A percentile compares a stretch with the other conserved stretches of the same genome.
Conservation (phyloP, 2,888 invertebrate genomes). For the Himalopsyche kuldschensis region DNA sequence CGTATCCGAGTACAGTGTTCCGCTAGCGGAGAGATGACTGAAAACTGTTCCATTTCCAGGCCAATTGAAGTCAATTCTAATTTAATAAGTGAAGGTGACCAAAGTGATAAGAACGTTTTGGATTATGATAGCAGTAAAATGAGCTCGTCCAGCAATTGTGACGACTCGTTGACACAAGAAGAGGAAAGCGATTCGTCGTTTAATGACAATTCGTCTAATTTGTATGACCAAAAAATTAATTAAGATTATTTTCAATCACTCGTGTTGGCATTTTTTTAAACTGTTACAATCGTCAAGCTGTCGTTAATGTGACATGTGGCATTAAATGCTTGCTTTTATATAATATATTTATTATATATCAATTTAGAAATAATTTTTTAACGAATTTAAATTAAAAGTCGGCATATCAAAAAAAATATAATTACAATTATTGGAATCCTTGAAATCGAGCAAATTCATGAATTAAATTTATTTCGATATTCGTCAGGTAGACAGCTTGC, state of each 20-base stretch:
- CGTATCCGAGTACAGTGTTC: background rate
- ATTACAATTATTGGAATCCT: background rate
- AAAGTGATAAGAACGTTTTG: slow-evolving; percentile 23
- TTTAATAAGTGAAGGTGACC: slow-evolving; percentile 26
- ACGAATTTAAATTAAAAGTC: background rate
- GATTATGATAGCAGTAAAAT: slow-evolving; percentile 19
- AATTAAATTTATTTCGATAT: too few species aligned
- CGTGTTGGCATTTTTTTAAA: background rate
- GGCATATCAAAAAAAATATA: background rate
- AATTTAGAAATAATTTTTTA: background rate
- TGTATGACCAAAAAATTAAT: slow-evolving; percentile 12
- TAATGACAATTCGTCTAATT: slow-evolving; percentile 21
- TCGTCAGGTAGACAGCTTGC: too few species aligned
- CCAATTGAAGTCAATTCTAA: slow-evolving; percentile 35
- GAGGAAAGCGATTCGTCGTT: slow-evolving; percentile 28
- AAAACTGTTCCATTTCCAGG: slow-evolving; percentile 17
- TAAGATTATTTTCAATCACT: background rate
- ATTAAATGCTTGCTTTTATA: background rate
- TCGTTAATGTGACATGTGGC: background rate
- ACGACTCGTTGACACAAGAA: slow-evolving; percentile 3
- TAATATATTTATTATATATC: background rate
- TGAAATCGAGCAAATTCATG: background rate
- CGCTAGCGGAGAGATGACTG: slow-evolving; percentile 7
- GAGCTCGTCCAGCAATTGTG: background rate
- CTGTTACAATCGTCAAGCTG: background rate